A percentile compares a stretch with the other conserved stretches of the same genome.
phyloP scores from a whole-genome alignment of 2,113 vertebrate genomes.

The Macheiramphus alcinus region DNA sequence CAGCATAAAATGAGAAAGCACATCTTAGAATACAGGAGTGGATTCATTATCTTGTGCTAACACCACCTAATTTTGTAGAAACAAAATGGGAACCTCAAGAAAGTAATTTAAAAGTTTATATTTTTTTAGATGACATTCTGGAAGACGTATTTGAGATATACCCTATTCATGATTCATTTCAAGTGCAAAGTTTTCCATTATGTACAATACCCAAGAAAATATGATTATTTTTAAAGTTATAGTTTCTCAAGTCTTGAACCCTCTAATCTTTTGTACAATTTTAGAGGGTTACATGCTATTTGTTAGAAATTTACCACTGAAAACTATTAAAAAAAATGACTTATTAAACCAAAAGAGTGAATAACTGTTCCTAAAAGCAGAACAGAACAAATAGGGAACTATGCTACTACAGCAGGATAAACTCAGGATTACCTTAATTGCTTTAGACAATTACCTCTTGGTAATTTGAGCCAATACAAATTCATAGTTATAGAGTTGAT shows the following conservation, averaged over 20 bases:
- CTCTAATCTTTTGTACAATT: background rate
- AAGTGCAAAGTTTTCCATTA: background rate
- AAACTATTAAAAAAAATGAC: background rate
- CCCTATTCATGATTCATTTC: background rate
- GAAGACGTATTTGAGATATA: background rate
- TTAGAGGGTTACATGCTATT: background rate
- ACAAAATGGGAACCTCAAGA: background rate
- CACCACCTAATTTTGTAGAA: background rate
- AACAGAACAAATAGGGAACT: background rate
- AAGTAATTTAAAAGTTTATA: background rate
- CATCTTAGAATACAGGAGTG: background rate
- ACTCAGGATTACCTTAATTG: background rate
- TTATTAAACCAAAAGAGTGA: background rate
- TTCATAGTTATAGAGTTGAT: background rate
- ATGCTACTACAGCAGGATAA: background rate
- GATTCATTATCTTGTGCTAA: background rate
- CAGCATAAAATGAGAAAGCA: background rate
- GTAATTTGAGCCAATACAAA: background rate
- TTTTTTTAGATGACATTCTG: background rate
- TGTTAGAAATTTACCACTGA: background rate
- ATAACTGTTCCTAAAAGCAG: background rate
- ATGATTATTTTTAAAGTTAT: background rate
- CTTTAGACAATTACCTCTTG: background rate
- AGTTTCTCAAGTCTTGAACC: background rate
- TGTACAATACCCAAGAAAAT: background rate